These are phyloP conservation scores for Platycheirus albimanus DNA, from an alignment of 2,888 invertebrate species.

Conservation along the genomic window DNA sequence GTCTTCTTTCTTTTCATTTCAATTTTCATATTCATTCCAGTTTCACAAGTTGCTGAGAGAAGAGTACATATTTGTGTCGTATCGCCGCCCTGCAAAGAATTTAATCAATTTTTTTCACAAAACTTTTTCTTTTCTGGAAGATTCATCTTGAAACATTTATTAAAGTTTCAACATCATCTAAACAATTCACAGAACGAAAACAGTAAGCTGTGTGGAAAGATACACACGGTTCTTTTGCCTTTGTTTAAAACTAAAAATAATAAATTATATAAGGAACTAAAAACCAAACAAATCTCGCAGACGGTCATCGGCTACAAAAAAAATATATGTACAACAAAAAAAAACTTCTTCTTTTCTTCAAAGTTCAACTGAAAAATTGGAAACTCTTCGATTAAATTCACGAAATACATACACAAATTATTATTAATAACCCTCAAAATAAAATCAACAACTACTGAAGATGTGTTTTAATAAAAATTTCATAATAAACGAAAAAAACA, in stretches of 20 bases:
- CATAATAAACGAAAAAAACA: constrained; percentile 49
- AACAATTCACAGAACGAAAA: constrained; percentile 42
- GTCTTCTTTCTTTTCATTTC: constrained; percentile 18
- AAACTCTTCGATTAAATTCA: too few relatives aligned
- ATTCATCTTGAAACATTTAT: constrained; percentile 28
- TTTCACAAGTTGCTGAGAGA: constrained; percentile 55
- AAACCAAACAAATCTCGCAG: background rate
- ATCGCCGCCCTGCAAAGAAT: constrained; percentile 34
- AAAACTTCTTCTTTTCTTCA: constrained; percentile 12
- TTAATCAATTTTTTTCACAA: constrained; percentile 31
- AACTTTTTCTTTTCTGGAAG: constrained; percentile 20
- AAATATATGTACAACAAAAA: constrained; percentile 3
- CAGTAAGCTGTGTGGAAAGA: constrained; percentile 44
- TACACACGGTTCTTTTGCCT: constrained; percentile 10
- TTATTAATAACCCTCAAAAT: constrained; percentile 29
- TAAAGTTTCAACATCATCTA: constrained; percentile 35
- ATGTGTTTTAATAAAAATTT: constrained; percentile 66
- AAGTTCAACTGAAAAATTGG: constrained; percentile 4
- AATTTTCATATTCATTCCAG: constrained; percentile 37
- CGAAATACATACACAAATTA: too few relatives aligned
- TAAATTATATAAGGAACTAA: constrained; percentile 43
- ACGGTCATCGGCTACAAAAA: constrained; percentile 27
- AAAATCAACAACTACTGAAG: constrained; percentile 66
- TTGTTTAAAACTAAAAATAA: background rate
- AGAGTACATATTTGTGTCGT: constrained; percentile 28